phyloP scores from a whole-genome alignment of 2,797 vertebrate genomes.

The Psittacula derbiana region DNA sequence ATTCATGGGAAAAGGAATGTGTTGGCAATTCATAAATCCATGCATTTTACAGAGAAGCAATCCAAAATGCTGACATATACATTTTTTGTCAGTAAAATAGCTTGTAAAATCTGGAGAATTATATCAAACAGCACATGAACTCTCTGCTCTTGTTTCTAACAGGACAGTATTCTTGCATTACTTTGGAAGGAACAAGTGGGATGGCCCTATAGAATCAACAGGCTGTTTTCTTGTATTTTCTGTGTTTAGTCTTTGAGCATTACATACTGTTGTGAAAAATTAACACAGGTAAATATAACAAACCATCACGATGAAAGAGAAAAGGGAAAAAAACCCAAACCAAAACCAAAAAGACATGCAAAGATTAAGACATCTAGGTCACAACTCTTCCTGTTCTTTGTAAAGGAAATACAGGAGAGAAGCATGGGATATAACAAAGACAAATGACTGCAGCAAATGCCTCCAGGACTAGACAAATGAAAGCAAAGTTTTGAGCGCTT shows the following conservation, averaged over 20 bases:
- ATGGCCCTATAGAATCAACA: neutral
- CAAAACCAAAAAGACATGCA: neutral
- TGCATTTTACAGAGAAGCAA: neutral
- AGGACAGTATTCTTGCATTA: neutral
- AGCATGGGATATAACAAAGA: neutral
- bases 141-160: neutral
- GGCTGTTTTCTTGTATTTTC: neutral
- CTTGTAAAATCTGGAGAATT: neutral
- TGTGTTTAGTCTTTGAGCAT: neutral
- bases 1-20: neutral
- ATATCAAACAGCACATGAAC: neutral
- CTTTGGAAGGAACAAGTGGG: neutral
- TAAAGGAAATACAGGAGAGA: neutral
- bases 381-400: neutral
- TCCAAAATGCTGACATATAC: neutral
- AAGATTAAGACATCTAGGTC: neutral
- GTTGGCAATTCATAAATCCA: neutral
- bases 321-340: neutral
- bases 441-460: neutral
- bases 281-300: neutral
- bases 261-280: neutral
- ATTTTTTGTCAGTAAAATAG: neutral
- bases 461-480: neutral
- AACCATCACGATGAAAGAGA: neutral
- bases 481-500: neutral